A percentile compares a stretch with the other conserved stretches of the same genome.
These are phyloP conservation scores for Cladopsammia gracilis DNA, from an alignment of 64 coral and sea anemone genomes.

Conservation along the genomic window DNA sequence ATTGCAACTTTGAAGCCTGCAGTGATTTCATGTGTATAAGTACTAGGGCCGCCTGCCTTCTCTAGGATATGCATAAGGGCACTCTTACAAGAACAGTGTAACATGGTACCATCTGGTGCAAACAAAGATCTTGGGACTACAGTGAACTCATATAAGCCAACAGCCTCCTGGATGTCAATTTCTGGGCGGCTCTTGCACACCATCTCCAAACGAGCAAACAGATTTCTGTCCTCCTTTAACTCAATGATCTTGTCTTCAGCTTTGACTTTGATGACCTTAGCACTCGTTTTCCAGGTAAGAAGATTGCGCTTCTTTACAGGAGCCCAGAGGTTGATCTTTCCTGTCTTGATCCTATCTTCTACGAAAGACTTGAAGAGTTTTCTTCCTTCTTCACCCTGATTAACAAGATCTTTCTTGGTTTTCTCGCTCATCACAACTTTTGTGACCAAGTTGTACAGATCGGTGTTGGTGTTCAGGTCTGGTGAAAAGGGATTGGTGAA, in stretches of 20 bases:
- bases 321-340: slow-evolving; percentile 33
- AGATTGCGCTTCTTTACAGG: slow-evolving; percentile 46
- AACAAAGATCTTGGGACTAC: slow-evolving; percentile 71
- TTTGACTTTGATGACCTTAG: slow-evolving; percentile 51
- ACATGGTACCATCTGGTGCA: slow-evolving; percentile 70
- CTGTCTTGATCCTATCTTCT: slow-evolving; percentile 25
- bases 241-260: slow-evolving; percentile 33
- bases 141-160: slow-evolving; percentile 74
- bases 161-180: slow-evolving; percentile 35
- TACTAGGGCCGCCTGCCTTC: slow-evolving; percentile 62
- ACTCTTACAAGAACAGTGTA: slow-evolving; percentile 72
- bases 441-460: too few relatives aligned
- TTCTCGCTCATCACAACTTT: too few relatives aligned
- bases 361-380: too few relatives aligned
- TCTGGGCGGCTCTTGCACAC: slow-evolving; percentile 25
- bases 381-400: too few relatives aligned
- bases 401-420: too few relatives aligned
- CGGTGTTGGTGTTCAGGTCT: too few relatives aligned
- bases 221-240: slow-evolving; percentile 36
- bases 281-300: slow-evolving; percentile 42
- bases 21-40: slow-evolving; percentile 36
- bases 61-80: slow-evolving; percentile 63
- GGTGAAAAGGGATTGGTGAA: too few relatives aligned
- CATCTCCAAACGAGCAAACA: slow-evolving; percentile 47
- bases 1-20: slow-evolving; percentile 69